Evolutionary conservation across 2,797 vertebrate species (phyloP).

Genomic region (Mormyrops boulengeri): DNA sequence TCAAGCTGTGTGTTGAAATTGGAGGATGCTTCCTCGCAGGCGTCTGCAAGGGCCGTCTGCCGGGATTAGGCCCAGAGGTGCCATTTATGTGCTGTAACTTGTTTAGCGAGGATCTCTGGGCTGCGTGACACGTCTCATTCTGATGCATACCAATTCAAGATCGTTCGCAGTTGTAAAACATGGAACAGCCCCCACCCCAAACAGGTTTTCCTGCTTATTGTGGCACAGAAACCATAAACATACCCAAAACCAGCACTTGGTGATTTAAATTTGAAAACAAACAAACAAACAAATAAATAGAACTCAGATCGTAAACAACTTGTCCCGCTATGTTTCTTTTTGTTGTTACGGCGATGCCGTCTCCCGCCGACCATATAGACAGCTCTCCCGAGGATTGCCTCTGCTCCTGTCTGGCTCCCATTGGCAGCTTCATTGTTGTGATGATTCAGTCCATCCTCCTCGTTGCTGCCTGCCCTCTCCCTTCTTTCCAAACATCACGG

Average conservation of each 20-base stretch:
- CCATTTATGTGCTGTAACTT: conserved; percentile 45
- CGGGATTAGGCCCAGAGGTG: conserved; percentile 50
- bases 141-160: conserved; percentile 5
- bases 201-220: background rate
- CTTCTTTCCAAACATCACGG: background rate
- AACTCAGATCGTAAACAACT: conserved; percentile 8
- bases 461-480: background rate
- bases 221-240: conserved; percentile 8
- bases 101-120: conserved; percentile 44
- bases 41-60: conserved; percentile 45
- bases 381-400: background rate
- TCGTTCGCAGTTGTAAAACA: conserved; percentile 31
- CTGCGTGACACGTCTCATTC: conserved; percentile 45
- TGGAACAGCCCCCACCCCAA: conserved; percentile 19
- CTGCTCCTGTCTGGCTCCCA: background rate
- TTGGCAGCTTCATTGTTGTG: background rate
- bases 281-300: background rate
- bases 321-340: background rate
- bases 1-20: conserved; percentile 61
- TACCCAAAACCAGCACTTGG: background rate
- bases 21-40: conserved; percentile 53
- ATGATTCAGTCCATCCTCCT: background rate
- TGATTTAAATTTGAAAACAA: conserved; percentile 19
- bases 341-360: background rate
- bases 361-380: background rate